These are phyloP conservation scores for Andrena bucephala DNA, from an alignment of 2,888 invertebrate genomes.

Conservation along the genomic window DNA sequence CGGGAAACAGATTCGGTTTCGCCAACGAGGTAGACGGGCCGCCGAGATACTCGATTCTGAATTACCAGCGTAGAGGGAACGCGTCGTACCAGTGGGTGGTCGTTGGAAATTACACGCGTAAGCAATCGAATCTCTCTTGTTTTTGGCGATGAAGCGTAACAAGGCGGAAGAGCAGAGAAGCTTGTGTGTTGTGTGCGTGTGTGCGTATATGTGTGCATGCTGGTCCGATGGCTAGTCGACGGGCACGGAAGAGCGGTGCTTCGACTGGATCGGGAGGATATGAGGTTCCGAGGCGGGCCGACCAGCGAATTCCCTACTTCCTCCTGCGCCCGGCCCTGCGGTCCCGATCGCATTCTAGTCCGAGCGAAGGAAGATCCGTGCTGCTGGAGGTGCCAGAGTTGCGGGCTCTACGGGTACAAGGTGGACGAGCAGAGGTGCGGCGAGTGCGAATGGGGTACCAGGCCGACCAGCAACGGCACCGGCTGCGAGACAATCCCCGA, in stretches of 20 bases:
- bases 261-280: constrained; percentile 78
- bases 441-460: constrained; percentile 84
- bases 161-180: not conserved
- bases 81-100: constrained; percentile 84
- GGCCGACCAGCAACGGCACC: constrained; percentile 81
- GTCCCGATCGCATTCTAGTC: constrained; percentile 80
- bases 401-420: constrained; percentile 84
- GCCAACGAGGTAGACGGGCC: constrained; percentile 86
- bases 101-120: constrained; percentile 85
- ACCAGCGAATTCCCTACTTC: constrained; percentile 82
- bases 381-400: constrained; percentile 86
- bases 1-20: constrained; percentile 85
- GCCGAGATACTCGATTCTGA: constrained; percentile 86
- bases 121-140: constrained; percentile 3
- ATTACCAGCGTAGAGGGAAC: constrained; percentile 83
- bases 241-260: constrained; percentile 80
- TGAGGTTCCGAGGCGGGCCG: constrained; percentile 80
- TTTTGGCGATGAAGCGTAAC: no score
- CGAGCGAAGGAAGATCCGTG: constrained; percentile 85
- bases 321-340: constrained; percentile 85
- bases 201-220: not conserved
- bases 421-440: constrained; percentile 85
- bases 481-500: constrained; percentile 84
- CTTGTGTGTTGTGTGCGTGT: not conserved
- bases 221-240: constrained; percentile 73